Evolutionary conservation across 37 sponge, comb jelly and placozoan species (phyloP), one percentile per base, ranked within the genome.

Genomic region (Diacarnus erythraeanus): DNA sequence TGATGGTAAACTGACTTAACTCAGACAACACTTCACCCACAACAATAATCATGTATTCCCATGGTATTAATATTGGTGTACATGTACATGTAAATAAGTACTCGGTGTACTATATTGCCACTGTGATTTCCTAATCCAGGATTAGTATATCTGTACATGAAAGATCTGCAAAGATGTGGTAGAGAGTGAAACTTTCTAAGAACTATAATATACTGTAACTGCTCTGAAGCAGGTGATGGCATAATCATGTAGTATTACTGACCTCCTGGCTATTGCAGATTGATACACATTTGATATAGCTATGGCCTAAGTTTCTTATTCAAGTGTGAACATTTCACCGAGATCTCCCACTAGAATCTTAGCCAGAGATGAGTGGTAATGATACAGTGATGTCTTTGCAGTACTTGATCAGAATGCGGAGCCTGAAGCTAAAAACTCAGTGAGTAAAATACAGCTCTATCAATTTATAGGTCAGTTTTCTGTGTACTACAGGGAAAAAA

Each of bases 311-410:
- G 64, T 96, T 91, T 41, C 71, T 88, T 42, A 91, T 92, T 21
- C 97, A 98, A 85, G 96, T 96, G 69, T 98, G 99, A 98, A 69
- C 89, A 97, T 36, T 89, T 96, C 68, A 96, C 99, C 21, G 91
- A 92, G 57, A 98, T 98, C 40, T 93, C 97, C 12, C 99, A 98
- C n/a, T n/a, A n/a, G n/a, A n/a, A n/a, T n/a, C n/a, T n/a, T n/a
- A n/a, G n/a, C n/a, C n/a, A n/a, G n/a, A n/a, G n/a, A n/a, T n/a
- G n/a, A n/a, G n/a, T n/a, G n/a, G n/a, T n/a, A n/a, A n/a, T n/a
- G n/a, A n/a, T n/a, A n/a, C n/a, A n/a, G n/a, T n/a, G n/a, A n/a
- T n/a, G n/a, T n/a, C n/a, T n/a, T 18, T 75, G 38, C 38, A 95
- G 93, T 96, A 96, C 56, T 60, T 98, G 42, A 92, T 96, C 40